Conservation (phyloP, 1,140 invertebrate species). For the Stratiolaelaps scimitus region DNA sequence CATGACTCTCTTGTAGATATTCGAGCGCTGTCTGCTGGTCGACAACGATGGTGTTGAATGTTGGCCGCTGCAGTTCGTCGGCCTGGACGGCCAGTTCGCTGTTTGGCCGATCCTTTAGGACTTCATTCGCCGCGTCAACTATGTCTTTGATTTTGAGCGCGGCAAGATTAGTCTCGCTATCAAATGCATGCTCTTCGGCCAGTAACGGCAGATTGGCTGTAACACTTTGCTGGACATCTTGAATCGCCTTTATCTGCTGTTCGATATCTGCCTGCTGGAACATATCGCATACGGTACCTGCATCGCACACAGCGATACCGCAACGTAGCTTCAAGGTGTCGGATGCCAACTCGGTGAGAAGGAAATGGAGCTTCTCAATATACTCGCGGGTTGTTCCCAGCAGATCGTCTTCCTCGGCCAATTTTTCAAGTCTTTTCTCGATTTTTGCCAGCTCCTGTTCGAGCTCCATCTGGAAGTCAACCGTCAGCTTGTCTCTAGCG, state of each 20-base stretch:
- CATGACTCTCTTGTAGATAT: conserved; percentile 2
- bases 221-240: neutral
- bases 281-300: neutral
- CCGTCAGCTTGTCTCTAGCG: neutral
- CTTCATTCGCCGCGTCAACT: neutral
- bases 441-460: conserved; percentile 14
- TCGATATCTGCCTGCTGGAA: conserved; percentile 23
- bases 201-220: neutral
- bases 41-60: conserved; percentile 3
- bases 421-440: neutral
- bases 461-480: conserved; percentile 9
- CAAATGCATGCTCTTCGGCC: conserved; percentile 1
- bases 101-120: conserved; percentile 10
- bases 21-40: conserved; percentile 16
- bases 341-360: neutral
- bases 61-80: neutral
- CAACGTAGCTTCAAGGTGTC: neutral
- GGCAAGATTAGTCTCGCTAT: conserved; percentile 2
- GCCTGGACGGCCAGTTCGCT: neutral
- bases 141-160: neutral
- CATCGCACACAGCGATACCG: conserved; percentile 1
- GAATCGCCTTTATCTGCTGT: neutral
- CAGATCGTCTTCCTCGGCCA: neutral
- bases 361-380: conserved; percentile 12
- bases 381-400: neutral